These are phyloP conservation scores for Xestobium rufovillosum DNA, from an alignment of 2,888 invertebrate species.

Conservation along the genomic window DNA sequence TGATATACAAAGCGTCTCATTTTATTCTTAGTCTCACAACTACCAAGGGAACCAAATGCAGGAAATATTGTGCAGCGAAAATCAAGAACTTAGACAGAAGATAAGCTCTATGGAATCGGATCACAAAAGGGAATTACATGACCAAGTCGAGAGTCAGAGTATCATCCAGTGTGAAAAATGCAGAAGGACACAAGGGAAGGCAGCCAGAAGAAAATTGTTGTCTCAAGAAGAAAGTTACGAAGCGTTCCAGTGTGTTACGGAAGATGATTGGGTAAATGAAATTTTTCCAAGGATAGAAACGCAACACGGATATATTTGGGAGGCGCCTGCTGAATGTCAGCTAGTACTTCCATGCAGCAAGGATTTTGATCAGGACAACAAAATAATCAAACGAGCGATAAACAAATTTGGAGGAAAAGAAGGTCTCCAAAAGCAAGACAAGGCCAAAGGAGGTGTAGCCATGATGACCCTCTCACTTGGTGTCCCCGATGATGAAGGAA, in stretches of 20 bases:
- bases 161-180: constrained; percentile 14
- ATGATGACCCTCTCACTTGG: constrained; percentile 18
- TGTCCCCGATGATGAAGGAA: constrained; percentile 20
- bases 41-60: too few species aligned
- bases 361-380: constrained; percentile 12
- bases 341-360: constrained; percentile 16
- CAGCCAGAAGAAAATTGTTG: constrained; percentile 7
- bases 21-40: too few species aligned
- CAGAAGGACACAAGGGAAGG: constrained; percentile 2
- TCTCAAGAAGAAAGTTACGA: constrained; percentile 13
- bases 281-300: constrained; percentile 10
- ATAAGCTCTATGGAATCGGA: too few species aligned
- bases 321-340: constrained; percentile 12
- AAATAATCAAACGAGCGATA: constrained; percentile 9
- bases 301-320: constrained; percentile 12
- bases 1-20: too few species aligned
- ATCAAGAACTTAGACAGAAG: too few species aligned
- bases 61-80: too few species aligned
- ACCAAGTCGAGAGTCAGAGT: too few species aligned
- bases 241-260: constrained; percentile 8
- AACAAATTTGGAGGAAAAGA: constrained; percentile 12
- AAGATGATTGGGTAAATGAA: constrained; percentile 17
- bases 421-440: constrained; percentile 14
- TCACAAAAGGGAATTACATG: too few species aligned
- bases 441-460: constrained; percentile 16